These are phyloP conservation scores for Carcharodon carcharias DNA, from an alignment of 2,797 vertebrate genomes.

Conservation along the genomic window DNA sequence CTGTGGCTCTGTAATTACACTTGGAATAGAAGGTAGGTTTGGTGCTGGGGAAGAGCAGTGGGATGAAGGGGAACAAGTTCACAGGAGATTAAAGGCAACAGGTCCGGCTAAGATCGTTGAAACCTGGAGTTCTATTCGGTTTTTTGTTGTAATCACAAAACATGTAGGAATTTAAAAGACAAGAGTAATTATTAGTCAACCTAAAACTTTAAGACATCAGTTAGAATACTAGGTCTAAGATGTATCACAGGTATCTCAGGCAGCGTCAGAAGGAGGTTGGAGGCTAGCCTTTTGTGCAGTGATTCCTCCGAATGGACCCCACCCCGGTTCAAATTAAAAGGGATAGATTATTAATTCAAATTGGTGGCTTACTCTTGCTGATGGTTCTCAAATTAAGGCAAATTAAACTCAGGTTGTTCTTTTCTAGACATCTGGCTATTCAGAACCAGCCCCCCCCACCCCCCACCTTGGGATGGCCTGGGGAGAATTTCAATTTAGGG, in stretches of 20 bases:
- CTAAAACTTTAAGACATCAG: not conserved
- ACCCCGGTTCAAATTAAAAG: not conserved
- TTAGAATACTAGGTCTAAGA: not conserved
- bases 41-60: not conserved
- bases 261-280: not conserved
- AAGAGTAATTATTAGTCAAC: not conserved
- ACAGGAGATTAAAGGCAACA: not conserved
- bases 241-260: not conserved
- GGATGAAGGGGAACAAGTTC: not conserved
- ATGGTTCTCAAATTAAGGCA: not conserved
- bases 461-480: not conserved
- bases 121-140: not conserved
- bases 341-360: not conserved
- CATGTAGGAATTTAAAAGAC: not conserved
- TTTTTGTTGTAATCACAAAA: not conserved
- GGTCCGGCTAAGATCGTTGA: not conserved
- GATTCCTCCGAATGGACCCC: not conserved
- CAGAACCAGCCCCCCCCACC: not conserved
- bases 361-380: not conserved
- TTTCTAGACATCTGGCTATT: not conserved
- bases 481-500: not conserved
- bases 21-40: not conserved
- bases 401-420: not conserved
- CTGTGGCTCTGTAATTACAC: not conserved
- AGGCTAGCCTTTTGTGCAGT: not conserved